Base-by-base conservation (phyloP, 2,113 vertebrate genomes). In the Myiagra hebetior region DNA sequence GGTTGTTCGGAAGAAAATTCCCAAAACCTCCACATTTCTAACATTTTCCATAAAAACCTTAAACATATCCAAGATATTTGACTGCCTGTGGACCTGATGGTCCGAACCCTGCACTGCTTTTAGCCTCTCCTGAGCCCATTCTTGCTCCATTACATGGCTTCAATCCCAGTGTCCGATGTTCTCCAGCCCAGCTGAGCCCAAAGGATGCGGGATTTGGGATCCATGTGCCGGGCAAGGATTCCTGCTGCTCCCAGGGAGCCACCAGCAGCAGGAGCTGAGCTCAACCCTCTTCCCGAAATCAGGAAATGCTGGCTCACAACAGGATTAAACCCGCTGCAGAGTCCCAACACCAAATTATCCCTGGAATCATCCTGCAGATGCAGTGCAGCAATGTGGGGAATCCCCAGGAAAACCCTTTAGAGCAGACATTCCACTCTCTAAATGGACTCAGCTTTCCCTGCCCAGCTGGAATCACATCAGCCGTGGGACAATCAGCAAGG, bases 141-240 rank as follows among this genome's bases (percentile, higher is more conserved):
- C 62, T 35, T 77, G 26, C 11, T 42, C 56, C 46, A 10, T 49
- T 22, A 18, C 0, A 0, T n/a, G 46, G 60, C 11, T 85, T 15
- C 18, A 15, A 10, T 47, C 33, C 35, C 17, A 47, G 23, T 33
- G 18, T 24, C 42, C 1, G 1, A 53, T 5, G 0, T 33, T 11
- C n/a, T 39, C 47, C 56, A 53, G 37, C 31, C 19, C 81, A 59
- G 62, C 18, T 27, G n/a, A 79, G 42, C 52, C 63, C 37, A 26
- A 7, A 47, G 1, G 4, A 7, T 5, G 4, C 8, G 28, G 35
- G 39, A 31, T 39, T 37, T 55, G 69, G 60, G 50, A 70, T 37
- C 22, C 46, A 10, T 2, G 7, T 35, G 75, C 24, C 20, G 27
- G 65, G 35, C 59, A 33, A 18, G 19, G 41, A 30, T 23, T 49